phyloP scores from a whole-genome alignment of 2,113 vertebrate species.

The Galeopterus variegatus region DNA sequence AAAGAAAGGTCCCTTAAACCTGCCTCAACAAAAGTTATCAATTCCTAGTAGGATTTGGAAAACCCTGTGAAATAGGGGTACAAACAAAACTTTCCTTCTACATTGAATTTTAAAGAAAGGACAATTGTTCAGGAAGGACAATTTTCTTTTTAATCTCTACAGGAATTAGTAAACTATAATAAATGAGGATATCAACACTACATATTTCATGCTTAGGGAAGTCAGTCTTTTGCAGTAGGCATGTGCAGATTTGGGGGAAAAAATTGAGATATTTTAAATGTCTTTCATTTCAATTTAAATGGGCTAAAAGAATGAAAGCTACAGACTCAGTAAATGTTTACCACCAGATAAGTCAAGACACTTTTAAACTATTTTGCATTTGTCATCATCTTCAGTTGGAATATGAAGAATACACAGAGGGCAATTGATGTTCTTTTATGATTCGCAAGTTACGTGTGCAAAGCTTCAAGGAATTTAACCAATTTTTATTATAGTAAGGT shows the following conservation, averaged over 20 bases:
- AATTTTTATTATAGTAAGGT: background rate
- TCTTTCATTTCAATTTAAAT: slow-evolving; percentile 65
- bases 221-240: background rate
- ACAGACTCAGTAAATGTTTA: slow-evolving; percentile 47
- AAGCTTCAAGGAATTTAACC: slow-evolving; percentile 54
- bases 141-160: background rate
- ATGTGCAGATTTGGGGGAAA: background rate
- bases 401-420: background rate
- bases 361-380: slow-evolving; percentile 12
- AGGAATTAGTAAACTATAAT: background rate
- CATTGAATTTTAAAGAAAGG: slow-evolving; percentile 4
- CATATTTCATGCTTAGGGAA: background rate
- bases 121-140: background rate
- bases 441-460: slow-evolving; percentile 57
- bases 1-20: background rate
- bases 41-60: background rate
- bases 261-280: background rate
- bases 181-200: background rate
- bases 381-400: slow-evolving; percentile 65
- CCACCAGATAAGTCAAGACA: slow-evolving; percentile 35
- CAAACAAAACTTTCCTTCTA: background rate
- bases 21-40: background rate
- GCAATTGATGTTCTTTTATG: slow-evolving; percentile 53
- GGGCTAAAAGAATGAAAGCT: slow-evolving; percentile 26
- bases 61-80: background rate